A percentile compares a stretch with the other conserved stretches of the same genome.
Evolutionary conservation across 2,888 invertebrate genomes (phyloP).

Genomic region (Lathronympha strigana): DNA sequence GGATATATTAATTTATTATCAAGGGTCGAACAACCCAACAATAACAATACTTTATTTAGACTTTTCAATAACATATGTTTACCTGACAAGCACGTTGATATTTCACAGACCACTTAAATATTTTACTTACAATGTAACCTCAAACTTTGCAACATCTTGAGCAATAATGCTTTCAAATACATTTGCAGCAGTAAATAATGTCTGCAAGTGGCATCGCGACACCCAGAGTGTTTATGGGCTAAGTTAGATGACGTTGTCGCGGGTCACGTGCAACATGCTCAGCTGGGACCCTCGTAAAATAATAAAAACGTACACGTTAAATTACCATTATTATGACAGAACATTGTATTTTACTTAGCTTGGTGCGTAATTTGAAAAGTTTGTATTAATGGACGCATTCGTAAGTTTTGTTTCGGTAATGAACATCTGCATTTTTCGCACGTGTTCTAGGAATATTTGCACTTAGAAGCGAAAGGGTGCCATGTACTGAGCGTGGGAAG

Average conservation of each 20-base stretch:
- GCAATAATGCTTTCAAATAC: constrained; percentile 50
- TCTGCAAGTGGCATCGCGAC: constrained; percentile 49
- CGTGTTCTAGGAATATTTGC: too few relatives aligned
- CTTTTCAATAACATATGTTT: too few relatives aligned
- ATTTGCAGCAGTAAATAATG: constrained; percentile 56
- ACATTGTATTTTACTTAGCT: constrained; percentile 50
- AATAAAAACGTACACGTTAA: constrained; percentile 54
- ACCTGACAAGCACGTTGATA: too few relatives aligned
- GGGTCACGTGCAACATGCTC: constrained; percentile 51
- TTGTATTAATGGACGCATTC: constrained; percentile 23
- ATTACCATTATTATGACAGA: constrained; percentile 52
- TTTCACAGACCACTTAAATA: too few relatives aligned
- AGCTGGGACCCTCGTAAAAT: constrained; percentile 52
- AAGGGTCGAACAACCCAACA: too few relatives aligned
- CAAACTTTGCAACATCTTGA: constrained; percentile 27
- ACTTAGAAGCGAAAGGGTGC: too few relatives aligned
- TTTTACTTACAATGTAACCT: not conserved
- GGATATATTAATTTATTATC: too few relatives aligned
- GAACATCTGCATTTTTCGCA: not conserved
- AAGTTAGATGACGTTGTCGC: constrained; percentile 62
- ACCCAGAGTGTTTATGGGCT: constrained; percentile 60
- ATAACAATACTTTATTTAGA: too few relatives aligned
- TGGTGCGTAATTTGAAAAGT: constrained; percentile 15
- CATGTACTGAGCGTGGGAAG: too few relatives aligned
- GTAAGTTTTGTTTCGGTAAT: not conserved